Conservation (phyloP, 2,797 vertebrate genomes). For the Zonotrichia albicollis region DNA sequence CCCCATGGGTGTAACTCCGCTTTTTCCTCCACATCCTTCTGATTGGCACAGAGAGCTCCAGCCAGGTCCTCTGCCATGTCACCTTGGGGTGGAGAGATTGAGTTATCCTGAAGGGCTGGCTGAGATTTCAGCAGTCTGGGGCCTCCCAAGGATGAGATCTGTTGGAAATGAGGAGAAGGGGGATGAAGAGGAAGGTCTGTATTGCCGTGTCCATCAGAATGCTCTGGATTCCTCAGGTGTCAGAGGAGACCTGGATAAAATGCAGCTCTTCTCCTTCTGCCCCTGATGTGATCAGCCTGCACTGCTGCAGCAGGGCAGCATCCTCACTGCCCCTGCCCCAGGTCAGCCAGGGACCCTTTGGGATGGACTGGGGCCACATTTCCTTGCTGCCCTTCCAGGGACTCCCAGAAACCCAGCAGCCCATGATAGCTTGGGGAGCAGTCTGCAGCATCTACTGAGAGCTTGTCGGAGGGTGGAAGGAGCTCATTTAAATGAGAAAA, state of each 20-base stretch:
- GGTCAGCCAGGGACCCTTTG: background rate
- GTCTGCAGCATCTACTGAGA: background rate
- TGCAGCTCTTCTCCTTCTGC: background rate
- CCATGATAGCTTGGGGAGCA: fast-evolving
- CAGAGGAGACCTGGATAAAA: background rate
- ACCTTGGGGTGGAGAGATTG: background rate
- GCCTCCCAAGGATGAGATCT: background rate
- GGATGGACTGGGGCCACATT: background rate
- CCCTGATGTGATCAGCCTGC: background rate
- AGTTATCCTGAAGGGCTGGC: background rate
- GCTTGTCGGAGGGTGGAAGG: background rate
- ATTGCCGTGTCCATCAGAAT: background rate
- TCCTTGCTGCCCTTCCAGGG: background rate
- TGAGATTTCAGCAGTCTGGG: background rate
- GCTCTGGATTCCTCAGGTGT: background rate
- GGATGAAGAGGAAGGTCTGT: background rate
- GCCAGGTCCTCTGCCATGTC: background rate
- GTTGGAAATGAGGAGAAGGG: background rate
- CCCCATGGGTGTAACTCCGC: fast-evolving
- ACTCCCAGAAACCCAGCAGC: background rate
- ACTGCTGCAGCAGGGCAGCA: background rate
- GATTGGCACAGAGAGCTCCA: background rate
- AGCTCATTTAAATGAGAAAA: conserved; percentile 53
- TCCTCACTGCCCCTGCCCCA: background rate
- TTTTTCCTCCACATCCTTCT: background rate